A percentile compares a stretch with the other conserved stretches of the same genome.
phyloP scores from a whole-genome alignment of 2,888 invertebrate genomes.

The Napeogenes inachia region DNA sequence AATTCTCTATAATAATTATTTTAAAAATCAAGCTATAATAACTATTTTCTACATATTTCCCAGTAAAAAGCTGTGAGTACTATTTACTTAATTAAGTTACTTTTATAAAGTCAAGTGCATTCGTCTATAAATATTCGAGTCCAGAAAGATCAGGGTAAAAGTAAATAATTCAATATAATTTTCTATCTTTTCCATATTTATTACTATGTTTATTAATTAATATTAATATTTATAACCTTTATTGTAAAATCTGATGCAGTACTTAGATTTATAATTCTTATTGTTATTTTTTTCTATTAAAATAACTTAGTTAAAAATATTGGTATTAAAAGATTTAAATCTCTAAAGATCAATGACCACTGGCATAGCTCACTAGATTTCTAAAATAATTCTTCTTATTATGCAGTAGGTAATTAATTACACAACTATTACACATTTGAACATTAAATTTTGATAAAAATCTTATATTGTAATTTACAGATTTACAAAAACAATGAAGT shows the following conservation, averaged over 20 bases:
- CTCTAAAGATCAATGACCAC: background rate
- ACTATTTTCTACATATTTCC: conserved; percentile 11
- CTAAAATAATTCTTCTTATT: background rate
- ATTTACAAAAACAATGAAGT: conserved; percentile 15
- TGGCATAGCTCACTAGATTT: conserved; percentile 1
- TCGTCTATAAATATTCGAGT: conserved; percentile 7
- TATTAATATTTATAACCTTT: background rate
- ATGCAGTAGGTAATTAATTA: background rate
- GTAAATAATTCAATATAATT: conserved; percentile 1
- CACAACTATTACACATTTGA: background rate
- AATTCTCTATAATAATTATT: conserved; percentile 22
- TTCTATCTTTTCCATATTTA: background rate
- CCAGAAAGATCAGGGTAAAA: background rate
- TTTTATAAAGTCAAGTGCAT: conserved; percentile 1
- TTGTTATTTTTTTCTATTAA: no score
- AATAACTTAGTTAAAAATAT: no score
- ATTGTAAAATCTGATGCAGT: no score
- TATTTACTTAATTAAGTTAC: conserved; percentile 16
- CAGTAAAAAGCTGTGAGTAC: conserved; percentile 20
- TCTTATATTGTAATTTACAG: conserved; percentile 2
- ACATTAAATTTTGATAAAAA: background rate
- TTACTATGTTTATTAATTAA: background rate
- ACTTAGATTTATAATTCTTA: no score
- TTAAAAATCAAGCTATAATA: conserved; percentile 13
- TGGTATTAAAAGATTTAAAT: no score